Percentiles rank a stretch among this genome's conserved stretches.
Conservation (phyloP, 2,113 vertebrate species). For the Thryonomys swinderianus region DNA sequence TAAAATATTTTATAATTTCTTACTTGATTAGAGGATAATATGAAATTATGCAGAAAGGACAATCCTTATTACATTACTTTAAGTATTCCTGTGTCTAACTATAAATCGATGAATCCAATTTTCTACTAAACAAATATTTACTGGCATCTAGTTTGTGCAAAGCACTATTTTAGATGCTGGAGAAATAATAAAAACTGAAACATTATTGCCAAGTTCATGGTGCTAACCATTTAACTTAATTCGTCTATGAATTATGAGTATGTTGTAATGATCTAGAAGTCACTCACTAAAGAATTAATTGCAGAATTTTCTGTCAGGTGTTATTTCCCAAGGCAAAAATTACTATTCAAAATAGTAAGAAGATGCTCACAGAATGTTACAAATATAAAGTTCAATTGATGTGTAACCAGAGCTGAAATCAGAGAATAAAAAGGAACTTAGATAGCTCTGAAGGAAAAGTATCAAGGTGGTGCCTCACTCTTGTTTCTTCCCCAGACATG, state of each 20-base stretch:
- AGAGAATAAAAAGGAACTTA: not conserved
- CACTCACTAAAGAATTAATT: slow-evolving; percentile 4
- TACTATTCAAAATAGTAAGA: not conserved
- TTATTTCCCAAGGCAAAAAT: not conserved
- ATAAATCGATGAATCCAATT: slow-evolving; percentile 16
- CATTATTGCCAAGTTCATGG: not conserved
- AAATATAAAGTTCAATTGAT: not conserved
- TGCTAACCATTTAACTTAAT: not conserved
- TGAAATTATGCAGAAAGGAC: not conserved
- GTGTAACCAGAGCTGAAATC: not conserved
- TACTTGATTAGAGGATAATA: not conserved
- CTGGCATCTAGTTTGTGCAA: not conserved
- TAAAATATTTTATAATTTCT: not conserved
- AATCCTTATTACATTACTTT: not conserved
- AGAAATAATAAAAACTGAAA: slow-evolving; percentile 8
- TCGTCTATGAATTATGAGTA: not conserved
- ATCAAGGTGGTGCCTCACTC: too few species aligned
- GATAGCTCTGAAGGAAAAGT: not conserved
- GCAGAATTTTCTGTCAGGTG: not conserved
- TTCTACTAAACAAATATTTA: slow-evolving; percentile 43
- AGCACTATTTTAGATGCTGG: not conserved
- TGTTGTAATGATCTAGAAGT: slow-evolving; percentile 10
- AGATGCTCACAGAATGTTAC: not conserved
- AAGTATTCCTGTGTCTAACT: slow-evolving; percentile 18
- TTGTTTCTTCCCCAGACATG: not conserved